Evolutionary conservation across 2,888 invertebrate species (phyloP), one percentile per base, ranked within the genome.

Genomic region (Bunonema sp.): DNA sequence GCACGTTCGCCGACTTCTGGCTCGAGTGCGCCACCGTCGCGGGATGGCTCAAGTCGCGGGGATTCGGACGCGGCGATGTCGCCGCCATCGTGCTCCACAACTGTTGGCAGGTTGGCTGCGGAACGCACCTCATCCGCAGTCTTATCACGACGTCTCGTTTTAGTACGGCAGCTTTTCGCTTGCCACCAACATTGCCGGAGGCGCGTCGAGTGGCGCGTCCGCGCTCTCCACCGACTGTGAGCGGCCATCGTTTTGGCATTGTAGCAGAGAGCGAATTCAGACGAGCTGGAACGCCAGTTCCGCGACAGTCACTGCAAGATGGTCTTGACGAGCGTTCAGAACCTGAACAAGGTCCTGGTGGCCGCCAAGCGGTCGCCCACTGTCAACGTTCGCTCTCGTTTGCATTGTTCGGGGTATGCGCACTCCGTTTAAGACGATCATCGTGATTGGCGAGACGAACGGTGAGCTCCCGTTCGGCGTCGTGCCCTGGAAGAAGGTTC

Each of bases 261-360:
- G 16, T 34, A 24, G 12, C 15, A n/a, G 28, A 36, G 23, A 18
- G n/a, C 3, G 7, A 19, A 39, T 52, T 46, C 40, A 60, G 60
- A 50, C 34, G 61, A 61, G 29, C 50, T 61, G 21, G 45, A 50
- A 38, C 47, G 57, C 15, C 61, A 61, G 33, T 61, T 61, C 35
- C 40, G 42, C 3, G 61, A 61, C 34, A 55, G 53, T 2, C 42
- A 46, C 21, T 44, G 47, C 18, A 57, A 54, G 33, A 49, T 58
- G 10, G 61, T 61, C 0, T 44, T 61, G 19, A 56, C 54, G 10
- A 42, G 48, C 19, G 53, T 52, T 30, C 47, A 48, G 8, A 48
- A 48, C n/a, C 45, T 60, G 20, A 47, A 54, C 26, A 53, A 52
- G 32, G 57, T 60, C 3, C 32, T 58, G n/a, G 40, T 42, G 7